Base-by-base conservation (phyloP, 2,888 invertebrate genomes). In the Erebia palarica region DNA sequence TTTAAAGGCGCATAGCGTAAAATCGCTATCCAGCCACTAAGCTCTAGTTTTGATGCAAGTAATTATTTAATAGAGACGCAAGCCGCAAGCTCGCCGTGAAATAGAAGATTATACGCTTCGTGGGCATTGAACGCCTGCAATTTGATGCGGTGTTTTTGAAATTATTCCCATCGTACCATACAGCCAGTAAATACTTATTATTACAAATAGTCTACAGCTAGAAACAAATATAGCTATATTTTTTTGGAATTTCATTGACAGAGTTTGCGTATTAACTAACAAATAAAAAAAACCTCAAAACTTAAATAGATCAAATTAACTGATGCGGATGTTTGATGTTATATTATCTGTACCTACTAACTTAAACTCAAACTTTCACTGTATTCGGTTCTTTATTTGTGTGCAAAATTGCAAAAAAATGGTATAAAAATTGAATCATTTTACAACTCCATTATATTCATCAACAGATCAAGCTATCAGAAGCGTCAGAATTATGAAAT, bases 11-110 rank as follows among this genome's bases (percentile, higher is more conserved):
- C 71, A 63, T 64, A 71, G 70, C 66, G 61, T 69, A 59, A 71
- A 71, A 70, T 69, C 73, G 71, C 73, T 59, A 68, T 57, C 55
- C 66, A 44, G 55, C 58, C 53, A 63, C 61, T 72, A 72, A 74
- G 70, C 71, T 69, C 53, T 64, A 77, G 76, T 79, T 81, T 78
- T 75, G 75, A 75, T 76, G 68, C 78, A 76, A 76, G 84, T 85
- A 87, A 91, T 90, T 89, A 90, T 88, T 89, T 84, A 90, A 91
- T 89, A 86, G 86, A 88, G 86, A 84, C 79, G 86, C 90, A 89
- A 83, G 87, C 89, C 88, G 88, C 85, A 83, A 71, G 70, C 65
- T 68, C 82, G 80, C 84, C 89, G 87, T 89, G 87, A 90, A 91
- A 92, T 90, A 86, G 85, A 83, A 84, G 83, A 88, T 91, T 89